A percentile compares a stretch with the other conserved stretches of the same genome.
Conservation (phyloP, 2,888 invertebrate genomes). For the Acrobasis consociella region DNA sequence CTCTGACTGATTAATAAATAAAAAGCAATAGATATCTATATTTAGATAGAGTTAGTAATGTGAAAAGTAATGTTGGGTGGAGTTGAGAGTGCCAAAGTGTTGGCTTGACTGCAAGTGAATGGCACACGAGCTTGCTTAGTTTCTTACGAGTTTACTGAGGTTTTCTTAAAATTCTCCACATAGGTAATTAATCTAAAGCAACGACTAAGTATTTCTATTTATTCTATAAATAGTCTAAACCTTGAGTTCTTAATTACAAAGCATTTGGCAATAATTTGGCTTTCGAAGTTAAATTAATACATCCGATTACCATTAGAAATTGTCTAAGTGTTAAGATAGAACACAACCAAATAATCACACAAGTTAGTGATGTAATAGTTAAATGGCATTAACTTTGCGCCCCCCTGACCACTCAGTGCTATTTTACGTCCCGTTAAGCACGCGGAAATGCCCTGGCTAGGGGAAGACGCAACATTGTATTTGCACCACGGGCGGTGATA, state of each 20-base stretch:
- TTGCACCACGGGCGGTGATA: too few relatives aligned
- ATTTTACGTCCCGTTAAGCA: too few relatives aligned
- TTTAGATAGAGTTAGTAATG: slow-evolving; percentile 34
- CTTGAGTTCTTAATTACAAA: slow-evolving; percentile 46
- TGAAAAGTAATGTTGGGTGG: not conserved
- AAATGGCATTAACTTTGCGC: slow-evolving; percentile 34
- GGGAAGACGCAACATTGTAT: too few relatives aligned
- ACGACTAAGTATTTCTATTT: slow-evolving; percentile 46
- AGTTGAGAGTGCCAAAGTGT: not conserved
- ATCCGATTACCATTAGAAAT: slow-evolving; percentile 52
- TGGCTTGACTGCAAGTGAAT: not conserved
- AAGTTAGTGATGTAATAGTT: slow-evolving; percentile 64
- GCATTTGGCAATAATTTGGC: slow-evolving; percentile 62
- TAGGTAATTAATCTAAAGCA: slow-evolving; percentile 54
- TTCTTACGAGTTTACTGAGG: slow-evolving; percentile 39
- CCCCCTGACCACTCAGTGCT: too few relatives aligned
- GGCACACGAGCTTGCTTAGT: not conserved
- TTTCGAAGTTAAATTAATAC: slow-evolving; percentile 47
- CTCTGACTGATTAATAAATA: slow-evolving; percentile 38
- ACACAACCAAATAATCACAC: slow-evolving; percentile 81
- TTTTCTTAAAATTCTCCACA: slow-evolving; percentile 51
- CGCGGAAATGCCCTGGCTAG: too few relatives aligned
- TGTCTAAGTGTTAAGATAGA: slow-evolving; percentile 65
- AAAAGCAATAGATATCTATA: slow-evolving; percentile 22
- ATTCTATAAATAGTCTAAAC: slow-evolving; percentile 46